Base-by-base conservation (phyloP, 2,888 invertebrate species). In the Chymomyza fuscimana region DNA sequence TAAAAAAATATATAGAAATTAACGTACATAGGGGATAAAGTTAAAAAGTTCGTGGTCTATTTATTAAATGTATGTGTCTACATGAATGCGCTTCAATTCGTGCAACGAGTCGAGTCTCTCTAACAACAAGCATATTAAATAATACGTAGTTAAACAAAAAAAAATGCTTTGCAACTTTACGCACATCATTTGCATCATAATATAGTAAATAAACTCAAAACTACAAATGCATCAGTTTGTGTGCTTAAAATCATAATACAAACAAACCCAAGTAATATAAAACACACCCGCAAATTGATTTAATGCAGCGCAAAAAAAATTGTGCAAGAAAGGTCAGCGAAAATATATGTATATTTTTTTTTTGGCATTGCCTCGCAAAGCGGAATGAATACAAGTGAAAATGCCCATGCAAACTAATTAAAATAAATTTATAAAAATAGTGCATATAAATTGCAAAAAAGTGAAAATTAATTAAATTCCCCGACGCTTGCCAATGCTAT, bases 391-490 rank as follows among this genome's bases (percentile, higher is more conserved):
- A 5, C 52, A 54, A 54, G 16, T 19, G 19, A 54, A 19, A 54
- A 54, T 54, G 19, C 19, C 7, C 19, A 54, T 54, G 16, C 16
- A 54, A 54, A 54, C 0, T 54, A 19, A 19, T 54, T 19, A 54
- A 19, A 19, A 54, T 15, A 51, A 51, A 51, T 51, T 19, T 19
- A 54, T 12, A 54, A 16, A 58, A 58, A 25, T 25, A 29, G 58
- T 25, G 25, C 16, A 54, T 54, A 19, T 19, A 54, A n/a, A 54
- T 54, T 54, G 19, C 19, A 6, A 7, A 75, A 86, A 88, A 89
- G 89, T 89, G 79, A 89, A 89, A 88, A 87, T 73, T 65, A 82
- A 72, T 78, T 72, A 63, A 69, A 73, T 82, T 70, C 52, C 58
- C 25, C 22, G 19, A 7, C 25, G 15, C 19, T 25, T 12, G 25